Percentiles rank a stretch among this genome's conserved stretches.
phyloP scores from a whole-genome alignment of 2,113 vertebrate species.

The Triplophysa dalaica region DNA sequence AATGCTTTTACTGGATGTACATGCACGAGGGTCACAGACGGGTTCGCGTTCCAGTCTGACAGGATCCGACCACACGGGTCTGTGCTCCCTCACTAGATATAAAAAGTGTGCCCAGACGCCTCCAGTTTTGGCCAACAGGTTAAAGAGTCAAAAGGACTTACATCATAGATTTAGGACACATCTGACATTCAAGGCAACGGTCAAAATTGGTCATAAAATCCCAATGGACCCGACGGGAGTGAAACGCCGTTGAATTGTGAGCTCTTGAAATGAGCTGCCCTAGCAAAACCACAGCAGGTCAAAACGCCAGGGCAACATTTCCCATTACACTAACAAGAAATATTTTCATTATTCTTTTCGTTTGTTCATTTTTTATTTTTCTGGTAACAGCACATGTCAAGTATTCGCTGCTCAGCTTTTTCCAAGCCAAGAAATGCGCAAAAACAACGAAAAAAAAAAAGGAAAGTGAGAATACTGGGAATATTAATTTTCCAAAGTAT shows the following conservation, averaged over 20 bases:
- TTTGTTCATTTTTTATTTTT: conserved; percentile 59
- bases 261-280: conserved; percentile 24
- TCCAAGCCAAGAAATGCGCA: conserved; percentile 68
- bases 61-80: conserved; percentile 9
- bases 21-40: conserved; percentile 25
- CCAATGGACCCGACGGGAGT: background rate
- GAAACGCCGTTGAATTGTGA: background rate
- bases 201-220: background rate
- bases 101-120: conserved; percentile 49
- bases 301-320: conserved; percentile 41
- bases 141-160: background rate
- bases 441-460: conserved; percentile 49
- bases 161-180: background rate
- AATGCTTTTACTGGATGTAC: conserved; percentile 39
- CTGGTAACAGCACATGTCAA: conserved; percentile 61
- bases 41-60: conserved; percentile 27
- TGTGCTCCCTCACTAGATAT: conserved; percentile 22
- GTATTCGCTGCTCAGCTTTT: conserved; percentile 64
- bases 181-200: background rate
- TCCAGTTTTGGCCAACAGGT: conserved; percentile 37
- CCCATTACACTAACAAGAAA: conserved; percentile 58
- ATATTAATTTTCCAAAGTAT: conserved; percentile 41
- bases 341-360: conserved; percentile 60
- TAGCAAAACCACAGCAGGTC: conserved; percentile 46
- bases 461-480: conserved; percentile 36